phyloP scores from a whole-genome alignment of 2,888 invertebrate species.

The Conchocele bisecta region DNA sequence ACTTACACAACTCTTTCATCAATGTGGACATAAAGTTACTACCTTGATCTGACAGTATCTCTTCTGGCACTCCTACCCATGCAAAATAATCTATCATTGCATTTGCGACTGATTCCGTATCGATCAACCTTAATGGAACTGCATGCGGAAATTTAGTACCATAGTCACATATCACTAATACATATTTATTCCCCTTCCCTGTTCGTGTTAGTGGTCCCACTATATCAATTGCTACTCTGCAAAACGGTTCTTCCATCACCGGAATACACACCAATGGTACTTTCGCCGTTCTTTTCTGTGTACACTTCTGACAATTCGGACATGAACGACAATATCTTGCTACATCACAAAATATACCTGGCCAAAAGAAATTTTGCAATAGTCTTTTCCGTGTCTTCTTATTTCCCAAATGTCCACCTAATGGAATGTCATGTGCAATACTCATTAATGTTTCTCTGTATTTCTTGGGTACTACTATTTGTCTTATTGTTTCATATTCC shows the following conservation, averaged over 20 bases:
- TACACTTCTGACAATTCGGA: conserved; percentile 9
- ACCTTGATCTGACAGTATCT: conserved; percentile 17
- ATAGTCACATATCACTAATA: conserved; percentile 1
- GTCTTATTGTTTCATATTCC: background rate
- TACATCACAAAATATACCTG: conserved; percentile 12
- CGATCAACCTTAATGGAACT: conserved; percentile 1
- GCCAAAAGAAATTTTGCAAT: conserved; percentile 16
- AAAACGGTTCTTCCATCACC: background rate
- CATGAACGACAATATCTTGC: conserved; percentile 12
- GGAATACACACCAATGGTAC: conserved; percentile 2
- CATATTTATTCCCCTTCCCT: background rate
- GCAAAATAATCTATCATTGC: conserved; percentile 2
- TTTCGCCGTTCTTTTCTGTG: background rate
- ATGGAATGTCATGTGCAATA: conserved; percentile 9
- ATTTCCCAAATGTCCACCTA: conserved; percentile 10
- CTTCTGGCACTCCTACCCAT: conserved; percentile 13
- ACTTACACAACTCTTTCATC: too few relatives aligned
- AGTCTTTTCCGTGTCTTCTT: conserved; percentile 15
- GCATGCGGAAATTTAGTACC: conserved; percentile 8
- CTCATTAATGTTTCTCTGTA: background rate
- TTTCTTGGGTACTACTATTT: conserved; percentile 1
- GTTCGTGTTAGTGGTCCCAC: conserved; percentile 8
- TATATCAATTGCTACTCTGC: conserved; percentile 2
- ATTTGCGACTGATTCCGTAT: conserved; percentile 5
- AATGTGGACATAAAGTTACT: conserved; percentile 21